phyloP scores from a whole-genome alignment of 2,797 vertebrate genomes.

The Microcaecilia unicolor region DNA sequence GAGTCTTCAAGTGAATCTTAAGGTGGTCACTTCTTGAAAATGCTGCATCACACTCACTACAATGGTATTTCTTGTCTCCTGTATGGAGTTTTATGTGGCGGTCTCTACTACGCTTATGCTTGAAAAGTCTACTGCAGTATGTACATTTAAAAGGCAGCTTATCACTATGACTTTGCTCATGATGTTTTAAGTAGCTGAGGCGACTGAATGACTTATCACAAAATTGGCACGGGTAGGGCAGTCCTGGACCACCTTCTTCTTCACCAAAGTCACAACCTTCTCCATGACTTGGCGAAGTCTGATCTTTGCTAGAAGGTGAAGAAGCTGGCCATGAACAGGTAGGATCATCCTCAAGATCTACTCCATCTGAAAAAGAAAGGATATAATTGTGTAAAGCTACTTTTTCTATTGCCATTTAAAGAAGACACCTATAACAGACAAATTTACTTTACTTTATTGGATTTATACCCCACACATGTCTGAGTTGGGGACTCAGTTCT shows the following conservation, averaged over 20 bases:
- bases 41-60: conserved; percentile 89
- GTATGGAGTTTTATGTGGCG: conserved; percentile 96
- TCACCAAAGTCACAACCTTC: conserved; percentile 95
- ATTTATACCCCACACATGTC: too few species aligned
- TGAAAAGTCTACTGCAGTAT: conserved; percentile 94
- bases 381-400: conserved; percentile 6
- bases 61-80: conserved; percentile 97
- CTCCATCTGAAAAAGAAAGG: conserved; percentile 70
- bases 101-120: conserved; percentile 96
- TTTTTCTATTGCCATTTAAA: conserved; percentile 6
- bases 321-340: conserved; percentile 95
- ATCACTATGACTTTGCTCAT: conserved; percentile 96
- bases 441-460: too few species aligned
- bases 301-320: conserved; percentile 96
- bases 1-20: conserved; percentile 98
- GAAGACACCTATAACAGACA: too few species aligned
- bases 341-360: conserved; percentile 93
- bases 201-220: conserved; percentile 97
- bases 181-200: conserved; percentile 95
- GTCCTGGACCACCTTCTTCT: conserved; percentile 86
- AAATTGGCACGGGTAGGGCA: conserved; percentile 96
- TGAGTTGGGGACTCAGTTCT: too few species aligned
- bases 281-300: conserved; percentile 90
- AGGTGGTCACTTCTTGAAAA: conserved; percentile 97
- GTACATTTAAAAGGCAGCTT: conserved; percentile 97